These are phyloP conservation scores for Syndactyla subalaris DNA, from an alignment of 2,797 vertebrate genomes.

Conservation along the genomic window DNA sequence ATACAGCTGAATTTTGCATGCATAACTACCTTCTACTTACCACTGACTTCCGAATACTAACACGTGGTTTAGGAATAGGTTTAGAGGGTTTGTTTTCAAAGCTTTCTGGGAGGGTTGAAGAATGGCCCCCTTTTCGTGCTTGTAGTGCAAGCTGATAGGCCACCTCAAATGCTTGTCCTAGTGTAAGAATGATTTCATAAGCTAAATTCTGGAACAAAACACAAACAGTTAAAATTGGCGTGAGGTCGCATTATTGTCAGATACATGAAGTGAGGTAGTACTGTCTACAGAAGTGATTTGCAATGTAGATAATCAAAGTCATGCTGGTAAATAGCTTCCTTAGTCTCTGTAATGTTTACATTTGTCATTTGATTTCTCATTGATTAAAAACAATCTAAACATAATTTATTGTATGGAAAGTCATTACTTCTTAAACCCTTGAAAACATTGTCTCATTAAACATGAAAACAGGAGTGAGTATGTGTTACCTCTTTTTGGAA, in stretches of 20 bases:
- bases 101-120: constrained; percentile 97
- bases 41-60: constrained; percentile 98
- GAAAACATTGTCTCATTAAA: background rate
- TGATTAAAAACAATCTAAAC: constrained; percentile 15
- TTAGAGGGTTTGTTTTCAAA: constrained; percentile 98
- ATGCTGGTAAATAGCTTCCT: background rate
- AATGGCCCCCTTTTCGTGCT: constrained; percentile 96
- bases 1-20: background rate
- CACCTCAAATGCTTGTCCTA: constrained; percentile 98
- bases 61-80: constrained; percentile 96
- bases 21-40: constrained; percentile 74
- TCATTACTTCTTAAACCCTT: constrained; percentile 44
- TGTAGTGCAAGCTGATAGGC: constrained; percentile 98
- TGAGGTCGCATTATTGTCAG: background rate
- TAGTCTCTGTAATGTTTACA: constrained; percentile 28
- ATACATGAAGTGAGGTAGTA: background rate
- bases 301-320: background rate
- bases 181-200: constrained; percentile 98
- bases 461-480: background rate
- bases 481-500: background rate
- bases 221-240: constrained; percentile 10
- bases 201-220: constrained; percentile 90
- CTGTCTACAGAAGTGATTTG: background rate
- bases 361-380: constrained; percentile 36
- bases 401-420: constrained; percentile 39